A percentile compares a stretch with the other conserved stretches of the same genome.
These are phyloP conservation scores for Diadophis punctatus DNA, from an alignment of 2,113 vertebrate genomes.

Conservation along the genomic window DNA sequence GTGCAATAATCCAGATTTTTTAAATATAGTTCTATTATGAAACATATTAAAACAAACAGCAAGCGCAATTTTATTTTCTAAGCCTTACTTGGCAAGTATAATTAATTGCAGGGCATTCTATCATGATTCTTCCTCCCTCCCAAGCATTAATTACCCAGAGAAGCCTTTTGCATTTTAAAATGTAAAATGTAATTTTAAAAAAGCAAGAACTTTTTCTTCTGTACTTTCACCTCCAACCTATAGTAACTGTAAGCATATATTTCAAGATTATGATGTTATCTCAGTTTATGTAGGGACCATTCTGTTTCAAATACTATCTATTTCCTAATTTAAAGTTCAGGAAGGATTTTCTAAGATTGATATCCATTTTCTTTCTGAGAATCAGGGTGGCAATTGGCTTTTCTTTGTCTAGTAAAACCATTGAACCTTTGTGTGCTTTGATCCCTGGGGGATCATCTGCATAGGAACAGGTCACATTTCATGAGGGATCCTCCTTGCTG, in stretches of 20 bases:
- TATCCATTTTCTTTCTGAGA: background rate
- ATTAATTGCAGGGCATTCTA: background rate
- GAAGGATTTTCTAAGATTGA: background rate
- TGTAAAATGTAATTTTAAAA: background rate
- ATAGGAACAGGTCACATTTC: background rate
- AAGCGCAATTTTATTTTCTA: background rate
- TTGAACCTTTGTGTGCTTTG: background rate
- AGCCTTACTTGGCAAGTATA: background rate
- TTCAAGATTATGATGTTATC: background rate
- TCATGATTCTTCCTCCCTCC: background rate
- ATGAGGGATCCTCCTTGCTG: background rate
- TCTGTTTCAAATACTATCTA: background rate
- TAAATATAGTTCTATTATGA: background rate
- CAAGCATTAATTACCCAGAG: background rate
- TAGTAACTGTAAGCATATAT: background rate
- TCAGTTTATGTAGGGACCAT: background rate
- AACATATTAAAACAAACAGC: background rate
- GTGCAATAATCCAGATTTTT: background rate
- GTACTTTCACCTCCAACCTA: background rate
- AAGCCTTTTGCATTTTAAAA: background rate
- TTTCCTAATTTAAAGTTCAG: background rate
- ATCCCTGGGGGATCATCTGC: background rate
- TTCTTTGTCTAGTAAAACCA: background rate
- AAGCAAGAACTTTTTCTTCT: background rate
- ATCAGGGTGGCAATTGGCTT: background rate